Evolutionary conservation across 2,797 vertebrate species (phyloP).

Genomic region (Parauchenoglanis ngamensis): DNA sequence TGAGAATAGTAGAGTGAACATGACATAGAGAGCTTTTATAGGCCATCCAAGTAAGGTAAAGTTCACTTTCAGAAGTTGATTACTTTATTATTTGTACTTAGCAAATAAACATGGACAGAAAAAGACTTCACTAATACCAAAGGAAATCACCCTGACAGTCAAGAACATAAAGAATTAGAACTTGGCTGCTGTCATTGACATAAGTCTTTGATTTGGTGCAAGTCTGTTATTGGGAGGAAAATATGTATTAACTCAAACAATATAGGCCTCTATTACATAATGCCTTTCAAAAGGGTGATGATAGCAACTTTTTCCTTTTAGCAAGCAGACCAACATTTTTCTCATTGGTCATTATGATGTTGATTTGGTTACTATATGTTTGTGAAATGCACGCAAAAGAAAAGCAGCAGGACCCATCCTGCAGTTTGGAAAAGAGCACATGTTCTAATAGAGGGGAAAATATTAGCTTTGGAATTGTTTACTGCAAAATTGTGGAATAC

Average conservation of each 20-base stretch:
- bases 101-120: too few species aligned
- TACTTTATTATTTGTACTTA: background rate
- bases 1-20: background rate
- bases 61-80: background rate
- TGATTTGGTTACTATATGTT: background rate
- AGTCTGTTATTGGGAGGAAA: background rate
- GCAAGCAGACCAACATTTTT: conserved; percentile 2
- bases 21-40: background rate
- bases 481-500: background rate
- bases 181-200: background rate
- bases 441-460: background rate
- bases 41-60: background rate
- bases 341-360: conserved; percentile 8
- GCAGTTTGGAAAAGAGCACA: background rate
- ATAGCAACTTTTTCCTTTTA: background rate
- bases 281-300: background rate
- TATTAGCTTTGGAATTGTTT: background rate
- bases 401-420: conserved; percentile 3
- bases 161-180: background rate
- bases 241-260: background rate
- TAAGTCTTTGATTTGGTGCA: background rate
- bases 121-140: background rate
- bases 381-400: background rate
- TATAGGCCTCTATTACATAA: background rate
- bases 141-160: background rate